Evolutionary conservation across 2,113 vertebrate genomes (phyloP), one percentile per base, ranked within the genome.

Genomic region (Morone saxatilis): DNA sequence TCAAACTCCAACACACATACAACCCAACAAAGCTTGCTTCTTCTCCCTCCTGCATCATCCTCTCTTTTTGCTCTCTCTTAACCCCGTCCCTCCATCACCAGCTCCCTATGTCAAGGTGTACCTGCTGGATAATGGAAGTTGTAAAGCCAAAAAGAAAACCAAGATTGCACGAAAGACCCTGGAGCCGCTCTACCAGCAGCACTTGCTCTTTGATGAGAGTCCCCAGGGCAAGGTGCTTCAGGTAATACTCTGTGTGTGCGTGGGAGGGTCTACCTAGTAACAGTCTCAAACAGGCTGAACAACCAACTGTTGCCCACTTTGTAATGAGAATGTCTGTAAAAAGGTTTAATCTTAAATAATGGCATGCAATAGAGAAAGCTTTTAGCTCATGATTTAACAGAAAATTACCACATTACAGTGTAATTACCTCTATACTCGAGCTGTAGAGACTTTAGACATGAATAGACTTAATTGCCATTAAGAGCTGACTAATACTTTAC

Each of bases 91-190:
- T 36, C 25, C 20, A 10, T 45, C 53, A 47, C 67, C 92, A 99
- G 98, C 98, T 93, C 98, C 98, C 0, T 99, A 99, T 36, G 98
- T 99, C 84, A 99, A 99, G 95, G 98, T 99, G 7, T 99, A 99
- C 89, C 95, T 99, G 92, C 94, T 99, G 95, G 98, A 99, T 93
- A 99, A 97, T 54, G 98, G 98, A 86, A 94, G 95, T 69, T 99
- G 98, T 86, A 97, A 99, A 96, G 98, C 98, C 93, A 99, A 99
- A 96, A 99, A 99, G 96, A 99, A 99, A 96, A 99, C 98, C 78
- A 98, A 99, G 95, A 99, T 99, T 95, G 98, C 98, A 90, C 95
- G 98, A 83, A 99, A 99, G 95, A 99, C 98, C n/a, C 97, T 99
- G 54, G 98, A 99, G 93, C 98, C 98, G 67, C 94, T 99, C 84